Percentiles rank a stretch among this genome's conserved stretches.
phyloP scores from a whole-genome alignment of 2,888 invertebrate species.

The Petrolisthes manimaculis region DNA sequence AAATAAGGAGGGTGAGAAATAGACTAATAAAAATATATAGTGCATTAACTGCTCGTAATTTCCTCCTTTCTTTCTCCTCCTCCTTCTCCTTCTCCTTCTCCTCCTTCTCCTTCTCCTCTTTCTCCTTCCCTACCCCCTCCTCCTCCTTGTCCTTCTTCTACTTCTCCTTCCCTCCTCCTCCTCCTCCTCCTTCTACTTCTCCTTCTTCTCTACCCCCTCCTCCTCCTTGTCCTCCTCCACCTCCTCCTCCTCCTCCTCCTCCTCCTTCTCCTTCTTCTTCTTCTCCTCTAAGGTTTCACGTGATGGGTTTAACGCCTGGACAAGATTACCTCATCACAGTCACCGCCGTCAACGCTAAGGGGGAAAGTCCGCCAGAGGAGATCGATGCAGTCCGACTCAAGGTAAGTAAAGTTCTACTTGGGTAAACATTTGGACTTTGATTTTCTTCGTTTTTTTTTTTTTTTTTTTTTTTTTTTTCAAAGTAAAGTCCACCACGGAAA shows the following conservation, averaged over 20 bases:
- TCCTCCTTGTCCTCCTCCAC: neutral
- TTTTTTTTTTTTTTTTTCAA: too few species aligned
- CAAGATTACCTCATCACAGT: slow-evolving; percentile 65
- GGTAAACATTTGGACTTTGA: neutral
- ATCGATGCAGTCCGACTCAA: slow-evolving; percentile 64
- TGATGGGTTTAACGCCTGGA: slow-evolving; percentile 58
- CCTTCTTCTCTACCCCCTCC: neutral
- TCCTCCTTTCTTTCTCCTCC: too few species aligned
- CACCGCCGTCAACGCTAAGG: slow-evolving; percentile 64
- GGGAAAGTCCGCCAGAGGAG: slow-evolving; percentile 62
- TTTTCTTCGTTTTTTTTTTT: neutral
- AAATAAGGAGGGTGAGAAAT: too few species aligned
- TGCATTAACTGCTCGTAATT: too few species aligned
- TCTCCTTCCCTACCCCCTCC: neutral
- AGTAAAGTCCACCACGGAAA: neutral
- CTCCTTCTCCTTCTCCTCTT: neutral
- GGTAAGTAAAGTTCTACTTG: too few species aligned
- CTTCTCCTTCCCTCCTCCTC: neutral
- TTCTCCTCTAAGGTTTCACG: slow-evolving; percentile 45
- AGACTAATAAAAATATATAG: too few species aligned
- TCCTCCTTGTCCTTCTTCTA: neutral
- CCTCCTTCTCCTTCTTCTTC: neutral
- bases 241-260: slow-evolving; percentile 3
- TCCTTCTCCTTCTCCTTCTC: neutral
- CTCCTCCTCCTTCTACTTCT: neutral